A percentile compares a stretch with the other conserved stretches of the same genome.
Conservation (phyloP, 2,797 vertebrate species). For the Chelmon rostratus region DNA sequence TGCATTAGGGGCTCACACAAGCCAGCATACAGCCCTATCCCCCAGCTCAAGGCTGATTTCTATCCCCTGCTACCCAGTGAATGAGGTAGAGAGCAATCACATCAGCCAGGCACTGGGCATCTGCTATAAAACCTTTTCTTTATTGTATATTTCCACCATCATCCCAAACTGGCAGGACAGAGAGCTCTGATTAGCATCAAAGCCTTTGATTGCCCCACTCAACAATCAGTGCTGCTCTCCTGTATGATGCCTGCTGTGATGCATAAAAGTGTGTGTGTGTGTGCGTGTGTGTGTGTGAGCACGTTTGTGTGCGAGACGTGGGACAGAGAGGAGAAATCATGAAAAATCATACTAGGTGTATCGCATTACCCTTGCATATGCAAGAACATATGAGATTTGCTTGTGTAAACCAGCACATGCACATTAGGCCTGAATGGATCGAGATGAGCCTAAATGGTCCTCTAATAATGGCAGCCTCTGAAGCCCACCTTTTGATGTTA, state of each 20-base stretch:
- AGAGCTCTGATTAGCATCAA: slow-evolving; percentile 85
- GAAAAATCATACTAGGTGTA: slow-evolving; percentile 9
- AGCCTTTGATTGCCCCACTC: slow-evolving; percentile 85
- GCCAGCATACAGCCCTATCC: slow-evolving; percentile 43
- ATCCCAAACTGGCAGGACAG: slow-evolving; percentile 71
- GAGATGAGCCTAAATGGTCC: slow-evolving; percentile 43
- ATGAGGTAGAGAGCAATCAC: slow-evolving; percentile 77
- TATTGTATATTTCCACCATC: slow-evolving; percentile 79
- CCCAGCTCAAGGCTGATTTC: slow-evolving; percentile 67
- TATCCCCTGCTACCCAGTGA: slow-evolving; percentile 53
- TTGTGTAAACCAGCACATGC: neutral
- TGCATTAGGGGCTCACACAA: slow-evolving; percentile 59
- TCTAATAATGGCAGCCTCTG: slow-evolving; percentile 36
- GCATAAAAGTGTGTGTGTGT: slow-evolving; percentile 29
- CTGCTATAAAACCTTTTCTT: slow-evolving; percentile 71
- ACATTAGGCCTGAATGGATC: slow-evolving; percentile 24
- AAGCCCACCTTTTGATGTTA: slow-evolving; percentile 59
- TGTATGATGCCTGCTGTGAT: slow-evolving; percentile 66
- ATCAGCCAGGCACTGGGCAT: slow-evolving; percentile 64
- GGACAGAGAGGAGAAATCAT: slow-evolving; percentile 14
- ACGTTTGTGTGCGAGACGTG: slow-evolving; percentile 10
- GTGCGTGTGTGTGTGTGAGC: slow-evolving; percentile 4
- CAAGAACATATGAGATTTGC: slow-evolving; percentile 16
- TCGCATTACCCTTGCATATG: slow-evolving; percentile 11
- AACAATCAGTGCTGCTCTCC: slow-evolving; percentile 80